Conservation (phyloP, 1,140 invertebrate species). For the Xylocopa sonorina region DNA sequence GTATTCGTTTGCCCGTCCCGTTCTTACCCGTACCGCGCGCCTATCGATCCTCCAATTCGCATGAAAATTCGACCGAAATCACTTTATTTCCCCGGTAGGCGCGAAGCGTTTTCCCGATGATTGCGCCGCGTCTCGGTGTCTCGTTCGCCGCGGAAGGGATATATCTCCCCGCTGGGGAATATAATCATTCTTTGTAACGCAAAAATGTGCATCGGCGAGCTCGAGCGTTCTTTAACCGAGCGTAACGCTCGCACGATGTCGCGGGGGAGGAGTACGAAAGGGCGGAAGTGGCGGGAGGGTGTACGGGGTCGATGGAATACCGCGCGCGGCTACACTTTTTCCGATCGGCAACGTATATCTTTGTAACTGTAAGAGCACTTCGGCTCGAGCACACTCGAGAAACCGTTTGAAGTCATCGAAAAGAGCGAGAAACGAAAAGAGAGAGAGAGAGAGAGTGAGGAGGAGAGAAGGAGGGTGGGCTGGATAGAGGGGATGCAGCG, state of each 20-base stretch:
- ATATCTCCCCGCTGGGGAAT: slow-evolving; percentile 19
- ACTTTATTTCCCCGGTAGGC: neutral
- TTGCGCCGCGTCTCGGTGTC: slow-evolving; percentile 20
- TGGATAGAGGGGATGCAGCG: slow-evolving; percentile 21
- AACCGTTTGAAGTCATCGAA: slow-evolving; percentile 65
- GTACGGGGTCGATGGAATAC: too few relatives aligned
- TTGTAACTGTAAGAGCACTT: slow-evolving; percentile 63
- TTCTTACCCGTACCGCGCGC: neutral
- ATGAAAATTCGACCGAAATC: neutral
- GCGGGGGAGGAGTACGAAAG: slow-evolving; percentile 18
- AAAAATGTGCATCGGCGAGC: slow-evolving; percentile 51
- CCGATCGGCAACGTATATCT: slow-evolving; percentile 62
- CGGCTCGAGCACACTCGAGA: slow-evolving; percentile 54
- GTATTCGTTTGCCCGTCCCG: neutral
- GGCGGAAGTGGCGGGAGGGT: too few relatives aligned
- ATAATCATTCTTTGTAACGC: slow-evolving; percentile 60
- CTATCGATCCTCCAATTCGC: neutral
- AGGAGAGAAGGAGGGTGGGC: slow-evolving; percentile 21
- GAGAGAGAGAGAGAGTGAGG: too few relatives aligned
- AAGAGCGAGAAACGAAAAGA: too few relatives aligned
- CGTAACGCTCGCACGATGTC: slow-evolving; percentile 13
- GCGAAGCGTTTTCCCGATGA: slow-evolving; percentile 37
- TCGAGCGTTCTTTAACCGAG: slow-evolving; percentile 34
- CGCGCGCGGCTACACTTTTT: slow-evolving; percentile 43
- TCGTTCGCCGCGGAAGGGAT: neutral